Percentiles rank a stretch among this genome's conserved stretches.
These are phyloP conservation scores for Junonia oenone DNA, from an alignment of 2,888 invertebrate genomes.

Conservation along the genomic window DNA sequence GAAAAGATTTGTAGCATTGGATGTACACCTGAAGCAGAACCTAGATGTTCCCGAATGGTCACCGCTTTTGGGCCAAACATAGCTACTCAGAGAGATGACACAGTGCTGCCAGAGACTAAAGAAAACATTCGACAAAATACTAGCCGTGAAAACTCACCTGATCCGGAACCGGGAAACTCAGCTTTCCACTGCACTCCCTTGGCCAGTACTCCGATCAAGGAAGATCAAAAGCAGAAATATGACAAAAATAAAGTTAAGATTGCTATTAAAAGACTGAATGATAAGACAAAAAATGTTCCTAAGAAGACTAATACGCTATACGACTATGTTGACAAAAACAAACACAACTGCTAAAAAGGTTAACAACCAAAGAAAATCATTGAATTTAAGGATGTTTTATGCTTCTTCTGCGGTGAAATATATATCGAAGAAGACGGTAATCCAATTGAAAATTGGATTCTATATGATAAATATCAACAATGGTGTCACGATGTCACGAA, in stretches of 20 bases:
- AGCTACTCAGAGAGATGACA: background rate
- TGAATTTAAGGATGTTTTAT: conserved; percentile 32
- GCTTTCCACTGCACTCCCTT: conserved; percentile 27
- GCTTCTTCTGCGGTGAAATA: conserved; percentile 29
- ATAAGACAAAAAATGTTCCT: conserved; percentile 29
- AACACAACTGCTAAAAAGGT: conserved; percentile 29
- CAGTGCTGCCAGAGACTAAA: background rate
- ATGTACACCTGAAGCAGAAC: conserved; percentile 29
- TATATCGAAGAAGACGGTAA: conserved; percentile 29
- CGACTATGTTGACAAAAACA: conserved; percentile 14
- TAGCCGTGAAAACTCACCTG: background rate
- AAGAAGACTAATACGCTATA: conserved; percentile 24
- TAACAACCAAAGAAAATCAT: conserved; percentile 31
- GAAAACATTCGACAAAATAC: background rate
- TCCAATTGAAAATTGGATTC: conserved; percentile 33
- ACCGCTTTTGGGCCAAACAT: conserved; percentile 23
- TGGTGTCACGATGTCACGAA: conserved; percentile 33
- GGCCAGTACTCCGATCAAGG: conserved; percentile 29
- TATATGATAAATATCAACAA: conserved; percentile 31
- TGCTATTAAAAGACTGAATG: conserved; percentile 31
- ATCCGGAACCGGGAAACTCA: conserved; percentile 24
- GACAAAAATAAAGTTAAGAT: conserved; percentile 24
- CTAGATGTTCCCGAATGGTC: conserved; percentile 27
- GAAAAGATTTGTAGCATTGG: conserved; percentile 23
- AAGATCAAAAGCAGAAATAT: conserved; percentile 27